phyloP scores from a whole-genome alignment of 2,113 vertebrate species.

The Phyllostomus discolor region DNA sequence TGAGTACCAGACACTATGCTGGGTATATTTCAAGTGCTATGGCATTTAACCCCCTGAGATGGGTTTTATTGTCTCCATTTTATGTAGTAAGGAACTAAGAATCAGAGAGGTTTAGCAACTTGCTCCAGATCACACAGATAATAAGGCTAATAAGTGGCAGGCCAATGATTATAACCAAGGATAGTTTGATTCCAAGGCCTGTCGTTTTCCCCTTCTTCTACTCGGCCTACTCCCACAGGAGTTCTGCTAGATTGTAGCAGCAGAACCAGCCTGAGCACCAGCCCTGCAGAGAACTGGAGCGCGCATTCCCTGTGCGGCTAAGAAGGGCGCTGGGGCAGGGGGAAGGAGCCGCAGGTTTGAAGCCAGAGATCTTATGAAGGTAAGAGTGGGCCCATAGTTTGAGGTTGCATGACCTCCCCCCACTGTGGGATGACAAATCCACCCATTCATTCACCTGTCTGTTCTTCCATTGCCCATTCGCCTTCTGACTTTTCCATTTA shows the following conservation, averaged over 20 bases:
- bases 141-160: not conserved
- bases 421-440: no score
- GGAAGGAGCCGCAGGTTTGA: not conserved
- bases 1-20: not conserved
- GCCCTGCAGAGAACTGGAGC: not conserved
- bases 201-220: not conserved
- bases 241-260: not conserved
- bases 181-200: not conserved
- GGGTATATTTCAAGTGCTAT: not conserved
- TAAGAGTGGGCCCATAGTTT: not conserved
- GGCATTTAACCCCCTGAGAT: not conserved
- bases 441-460: not conserved
- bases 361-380: not conserved
- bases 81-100: not conserved
- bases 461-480: not conserved
- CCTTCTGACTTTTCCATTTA: not conserved
- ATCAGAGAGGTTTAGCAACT: not conserved
- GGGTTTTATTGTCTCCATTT: not conserved
- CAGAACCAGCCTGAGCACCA: not conserved
- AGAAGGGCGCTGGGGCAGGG: not conserved
- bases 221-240: not conserved
- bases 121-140: not conserved
- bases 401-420: not conserved
- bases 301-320: not conserved
- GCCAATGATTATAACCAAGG: not conserved